These are phyloP conservation scores for Enteromius unitaeniatus DNA, from an alignment of 2,797 vertebrate species.

Conservation along the genomic window DNA sequence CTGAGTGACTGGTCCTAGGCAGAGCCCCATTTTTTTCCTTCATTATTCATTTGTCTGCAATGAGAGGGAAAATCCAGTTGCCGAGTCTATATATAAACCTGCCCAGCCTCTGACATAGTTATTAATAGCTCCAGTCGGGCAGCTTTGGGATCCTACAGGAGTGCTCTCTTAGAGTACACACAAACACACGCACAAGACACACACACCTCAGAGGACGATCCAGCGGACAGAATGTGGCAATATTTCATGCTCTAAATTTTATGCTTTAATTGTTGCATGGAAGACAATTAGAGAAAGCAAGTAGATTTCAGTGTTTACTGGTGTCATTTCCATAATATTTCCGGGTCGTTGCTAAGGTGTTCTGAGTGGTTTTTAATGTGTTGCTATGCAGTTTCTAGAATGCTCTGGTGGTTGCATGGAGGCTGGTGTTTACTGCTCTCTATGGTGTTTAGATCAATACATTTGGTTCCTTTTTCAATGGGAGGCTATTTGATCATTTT, in stretches of 20 bases:
- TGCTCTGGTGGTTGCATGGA: neutral
- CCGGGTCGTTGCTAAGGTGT: neutral
- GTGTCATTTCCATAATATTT: neutral
- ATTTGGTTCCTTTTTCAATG: neutral
- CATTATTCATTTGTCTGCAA: conserved; percentile 82
- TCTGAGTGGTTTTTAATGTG: neutral
- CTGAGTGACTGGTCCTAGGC: conserved; percentile 57
- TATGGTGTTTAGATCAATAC: neutral
- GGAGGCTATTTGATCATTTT: neutral
- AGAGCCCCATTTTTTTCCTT: conserved; percentile 72
- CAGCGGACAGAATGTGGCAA: neutral
- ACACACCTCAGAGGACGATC: conserved; percentile 4
- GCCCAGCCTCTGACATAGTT: conserved; percentile 69
- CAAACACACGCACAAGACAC: neutral
- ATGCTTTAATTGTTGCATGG: neutral
- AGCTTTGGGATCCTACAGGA: conserved; percentile 65
- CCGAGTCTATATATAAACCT: conserved; percentile 83
- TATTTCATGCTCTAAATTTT: conserved; percentile 6
- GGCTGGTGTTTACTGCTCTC: neutral
- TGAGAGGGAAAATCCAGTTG: conserved; percentile 81
- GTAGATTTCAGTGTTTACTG: neutral
- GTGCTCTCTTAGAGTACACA: conserved; percentile 26
- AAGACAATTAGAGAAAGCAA: neutral
- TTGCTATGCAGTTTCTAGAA: conserved; percentile 2
- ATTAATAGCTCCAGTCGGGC: conserved; percentile 78